phyloP scores from a whole-genome alignment of 2,888 invertebrate species.

The Oeneis ivallda region DNA sequence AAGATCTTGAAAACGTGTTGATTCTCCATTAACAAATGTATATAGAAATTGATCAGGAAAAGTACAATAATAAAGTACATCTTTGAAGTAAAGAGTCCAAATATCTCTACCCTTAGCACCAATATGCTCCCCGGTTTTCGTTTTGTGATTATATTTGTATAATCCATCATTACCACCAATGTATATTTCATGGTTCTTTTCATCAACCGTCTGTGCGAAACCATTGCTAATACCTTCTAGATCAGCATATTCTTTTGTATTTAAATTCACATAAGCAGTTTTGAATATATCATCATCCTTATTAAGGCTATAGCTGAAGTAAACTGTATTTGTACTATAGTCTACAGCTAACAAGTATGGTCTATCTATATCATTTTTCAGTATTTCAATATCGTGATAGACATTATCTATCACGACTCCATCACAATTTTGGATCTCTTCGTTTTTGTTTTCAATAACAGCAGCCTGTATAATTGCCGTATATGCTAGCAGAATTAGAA shows the following conservation, averaged over 20 bases:
- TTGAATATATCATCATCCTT: slow-evolving; percentile 51
- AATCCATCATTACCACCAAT: slow-evolving; percentile 64
- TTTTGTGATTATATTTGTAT: slow-evolving; percentile 58
- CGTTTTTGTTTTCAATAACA: slow-evolving; percentile 25
- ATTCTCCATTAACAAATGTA: slow-evolving; percentile 49
- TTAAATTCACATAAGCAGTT: slow-evolving; percentile 57
- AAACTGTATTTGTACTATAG: slow-evolving; percentile 56
- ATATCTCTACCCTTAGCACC: slow-evolving; percentile 53
- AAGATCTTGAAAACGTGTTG: slow-evolving; percentile 54
- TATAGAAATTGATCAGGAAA: slow-evolving; percentile 63
- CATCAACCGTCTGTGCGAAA: slow-evolving; percentile 63
- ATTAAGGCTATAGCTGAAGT: slow-evolving; percentile 61
- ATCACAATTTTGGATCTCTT: slow-evolving; percentile 48
- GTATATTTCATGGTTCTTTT: slow-evolving; percentile 54
- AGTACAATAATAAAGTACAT: slow-evolving; percentile 57
- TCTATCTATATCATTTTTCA: slow-evolving; percentile 55
- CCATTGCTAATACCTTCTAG: slow-evolving; percentile 57
- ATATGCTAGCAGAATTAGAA: slow-evolving; percentile 15
- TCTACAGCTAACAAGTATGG: slow-evolving; percentile 62
- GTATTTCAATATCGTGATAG: slow-evolving; percentile 53
- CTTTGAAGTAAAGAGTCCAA: slow-evolving; percentile 64
- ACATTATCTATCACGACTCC: slow-evolving; percentile 51
- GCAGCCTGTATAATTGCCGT: slow-evolving; percentile 19
- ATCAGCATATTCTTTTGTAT: slow-evolving; percentile 56
- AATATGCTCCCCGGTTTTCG: slow-evolving; percentile 52